Evolutionary conservation across 2,113 vertebrate species (phyloP).

Genomic region (Dryoscopus gambensis): DNA sequence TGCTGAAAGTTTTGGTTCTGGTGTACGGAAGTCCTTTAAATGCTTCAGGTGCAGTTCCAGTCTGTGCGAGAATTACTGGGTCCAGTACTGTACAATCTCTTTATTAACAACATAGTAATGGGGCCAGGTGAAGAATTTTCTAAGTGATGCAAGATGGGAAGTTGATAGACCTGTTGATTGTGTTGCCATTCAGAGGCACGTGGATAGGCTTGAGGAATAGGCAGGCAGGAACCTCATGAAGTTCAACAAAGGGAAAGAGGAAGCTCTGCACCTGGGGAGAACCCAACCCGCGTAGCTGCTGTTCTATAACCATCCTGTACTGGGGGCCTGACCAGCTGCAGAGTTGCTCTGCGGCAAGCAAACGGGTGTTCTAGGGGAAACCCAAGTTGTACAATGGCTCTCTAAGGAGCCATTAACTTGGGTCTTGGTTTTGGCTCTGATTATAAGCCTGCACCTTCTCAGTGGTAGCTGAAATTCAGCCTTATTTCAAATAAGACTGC

Average conservation of each 20-base stretch:
- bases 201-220: background rate
- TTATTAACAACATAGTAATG: background rate
- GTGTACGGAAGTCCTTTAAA: background rate
- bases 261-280: background rate
- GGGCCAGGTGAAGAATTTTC: background rate
- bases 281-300: background rate
- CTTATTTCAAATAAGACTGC: background rate
- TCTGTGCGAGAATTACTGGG: background rate
- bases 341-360: background rate
- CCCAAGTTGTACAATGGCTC: accelerated
- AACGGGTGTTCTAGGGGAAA: background rate
- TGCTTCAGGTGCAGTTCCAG: background rate
- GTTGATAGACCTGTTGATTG: background rate
- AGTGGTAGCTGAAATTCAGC: background rate
- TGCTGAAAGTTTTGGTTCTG: background rate
- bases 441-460: background rate
- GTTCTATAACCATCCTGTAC: background rate
- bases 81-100: background rate
- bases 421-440: background rate
- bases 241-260: background rate
- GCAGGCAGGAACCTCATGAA: background rate
- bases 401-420: background rate
- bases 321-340: background rate
- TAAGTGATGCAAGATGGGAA: background rate
- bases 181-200: background rate